Evolutionary conservation across 2,888 invertebrate species (phyloP), one percentile per base, ranked within the genome.

Genomic region (Spodoptera picta): DNA sequence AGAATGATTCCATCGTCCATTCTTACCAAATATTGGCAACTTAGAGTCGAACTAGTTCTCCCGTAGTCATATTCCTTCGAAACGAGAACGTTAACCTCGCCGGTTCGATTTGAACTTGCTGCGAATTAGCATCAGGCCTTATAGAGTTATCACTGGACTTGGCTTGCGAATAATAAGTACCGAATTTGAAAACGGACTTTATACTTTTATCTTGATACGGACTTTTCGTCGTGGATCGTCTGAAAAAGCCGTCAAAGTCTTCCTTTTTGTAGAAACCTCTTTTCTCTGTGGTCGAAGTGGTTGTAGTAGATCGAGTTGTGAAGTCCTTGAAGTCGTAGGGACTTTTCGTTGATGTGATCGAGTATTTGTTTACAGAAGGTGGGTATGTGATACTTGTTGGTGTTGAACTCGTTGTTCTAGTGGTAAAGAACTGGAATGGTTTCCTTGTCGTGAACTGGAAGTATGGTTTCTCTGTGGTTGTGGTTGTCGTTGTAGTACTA

Each of bases 291-390:
- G 79, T 83, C 49, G 69, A 73, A 52, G 85, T 82, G 31, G 73
- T 73, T 47, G 85, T 85, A 19, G 86, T 87, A 62, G 86, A 89
- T 88, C 84, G 90, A 78, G 92, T 95, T 0, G 86, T 84, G 69
- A 90, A 95, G 51, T 94, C 93, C 82, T 94, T 90, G 80, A 95
- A 95, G 72, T 94, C 92, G 85, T 95, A 96, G 1, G 96, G 95
- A 82, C 93, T 95, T 86, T 92, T 94, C 11, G 96, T 96, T 12
- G 95, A 93, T 19, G 94, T 90, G 43, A 93, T 87, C 5, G 92
- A 93, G 72, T 92, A 93, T 83, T 91, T 94, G 73, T 92, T 91
- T 59, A 90, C 60, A 11, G 88, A 88, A 43, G 90, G 86, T 43
- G 89, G 87, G 63, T 85, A 86, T 7, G 88, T 85, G 61, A 79